phyloP scores from a whole-genome alignment of 1,140 invertebrate genomes.

The Drosophila bocki region DNA sequence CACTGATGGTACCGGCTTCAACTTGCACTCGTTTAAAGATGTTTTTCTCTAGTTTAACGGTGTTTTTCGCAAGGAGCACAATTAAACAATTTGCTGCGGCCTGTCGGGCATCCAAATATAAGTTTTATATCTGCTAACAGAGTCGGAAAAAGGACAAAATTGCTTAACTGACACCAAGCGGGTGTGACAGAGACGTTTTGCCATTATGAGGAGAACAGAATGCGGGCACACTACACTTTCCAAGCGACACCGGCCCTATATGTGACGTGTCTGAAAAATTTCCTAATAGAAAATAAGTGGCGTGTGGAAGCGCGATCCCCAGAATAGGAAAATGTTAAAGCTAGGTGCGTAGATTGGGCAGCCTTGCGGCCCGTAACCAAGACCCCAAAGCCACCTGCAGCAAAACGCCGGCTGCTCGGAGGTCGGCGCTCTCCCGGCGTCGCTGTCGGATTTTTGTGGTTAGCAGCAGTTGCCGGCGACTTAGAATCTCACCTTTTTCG shows the following conservation, averaged over 20 bases:
- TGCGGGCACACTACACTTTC: conserved; percentile 1
- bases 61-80: no score
- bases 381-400: neutral
- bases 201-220: no score
- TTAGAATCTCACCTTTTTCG: conserved; percentile 4
- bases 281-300: conserved; percentile 69
- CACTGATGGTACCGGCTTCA: neutral
- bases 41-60: neutral
- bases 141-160: neutral
- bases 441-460: conserved; percentile 53
- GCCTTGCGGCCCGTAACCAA: no score
- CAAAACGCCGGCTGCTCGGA: conserved; percentile 60
- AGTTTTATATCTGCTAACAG: neutral
- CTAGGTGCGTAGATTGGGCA: conserved; percentile 48
- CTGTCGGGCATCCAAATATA: neutral
- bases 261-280: conserved; percentile 43
- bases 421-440: conserved; percentile 23
- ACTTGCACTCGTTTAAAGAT: neutral
- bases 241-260: conserved; percentile 11
- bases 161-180: neutral
- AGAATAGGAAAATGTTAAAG: conserved; percentile 71
- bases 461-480: conserved; percentile 55
- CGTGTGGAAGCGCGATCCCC: conserved; percentile 54
- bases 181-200: neutral
- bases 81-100: neutral